Base-by-base conservation (phyloP, 2,888 invertebrate genomes). In the Chrysolina oricalcia region DNA sequence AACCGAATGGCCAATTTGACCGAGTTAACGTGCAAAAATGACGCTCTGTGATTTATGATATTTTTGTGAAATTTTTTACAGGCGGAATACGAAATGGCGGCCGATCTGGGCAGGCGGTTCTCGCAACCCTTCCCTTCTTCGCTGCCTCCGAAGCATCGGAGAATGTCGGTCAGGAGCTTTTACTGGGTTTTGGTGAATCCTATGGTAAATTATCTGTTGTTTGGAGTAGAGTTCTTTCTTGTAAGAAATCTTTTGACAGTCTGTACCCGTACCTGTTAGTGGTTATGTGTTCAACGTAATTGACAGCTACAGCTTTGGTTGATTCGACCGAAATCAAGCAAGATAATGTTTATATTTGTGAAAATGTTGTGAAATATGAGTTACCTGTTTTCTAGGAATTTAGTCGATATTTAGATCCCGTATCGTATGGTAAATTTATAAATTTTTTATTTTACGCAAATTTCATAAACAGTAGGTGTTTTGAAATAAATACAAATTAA, bases 111-210 rank as follows among this genome's bases (percentile, higher is more conserved):
- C 9, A 78, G 82, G 59, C 63, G 83, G 72, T 76, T 79, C 63
- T 83, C 83, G 1, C 73, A 82, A 56, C 79, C 78, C 63, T 66
- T 82, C 62, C 81, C 83, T 10, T 67, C 74, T 43, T 53, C 78
- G 10, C 68, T 80, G 53, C 80, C 78, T 41, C 70, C 75, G 11
- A 83, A 80, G 65, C 84, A 83, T 56, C 80, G 86, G 73, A 81
- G 86, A 76, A 84, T 86, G 84, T 86, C 86, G 27, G 84, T 86
- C 56, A 79, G 85, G 70, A 86, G 85, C 72, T 86, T 86, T 73
- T 85, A 86, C 73, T 86, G 86, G 86, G 82, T 84, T 15, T 79
- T 84, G 70, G 84, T 83, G 21, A 84, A 84, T 79, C 81, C 81
- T 5, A 77, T 83, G 84, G 84, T 84, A 83, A 83, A 74, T 70